Evolutionary conservation across 2,797 vertebrate species (phyloP).

Genomic region (Distichodus sexfasciatus): DNA sequence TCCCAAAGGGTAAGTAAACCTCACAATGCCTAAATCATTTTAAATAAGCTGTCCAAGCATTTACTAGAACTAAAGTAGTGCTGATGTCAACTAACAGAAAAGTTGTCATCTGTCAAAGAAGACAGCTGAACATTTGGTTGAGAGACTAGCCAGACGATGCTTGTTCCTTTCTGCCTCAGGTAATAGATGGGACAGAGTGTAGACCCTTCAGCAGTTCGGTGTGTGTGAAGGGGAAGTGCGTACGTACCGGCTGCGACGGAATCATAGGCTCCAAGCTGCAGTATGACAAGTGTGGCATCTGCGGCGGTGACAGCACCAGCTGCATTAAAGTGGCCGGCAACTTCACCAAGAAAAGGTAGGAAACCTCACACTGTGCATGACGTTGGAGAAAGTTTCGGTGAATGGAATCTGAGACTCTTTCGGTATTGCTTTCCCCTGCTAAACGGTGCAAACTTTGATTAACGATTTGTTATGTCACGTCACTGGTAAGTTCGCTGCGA

Average conservation of each 20-base stretch:
- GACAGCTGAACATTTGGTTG: not conserved
- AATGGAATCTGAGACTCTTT: too few relatives aligned
- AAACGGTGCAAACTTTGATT: too few relatives aligned
- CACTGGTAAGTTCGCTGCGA: too few relatives aligned
- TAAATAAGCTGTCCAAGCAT: not conserved
- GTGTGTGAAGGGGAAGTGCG: slow-evolving; percentile 91
- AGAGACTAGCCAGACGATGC: not conserved
- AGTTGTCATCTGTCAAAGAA: not conserved
- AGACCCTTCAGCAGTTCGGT: slow-evolving; percentile 92
- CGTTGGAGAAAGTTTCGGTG: too few relatives aligned
- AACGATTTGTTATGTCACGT: too few relatives aligned
- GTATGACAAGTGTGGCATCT: slow-evolving; percentile 92
- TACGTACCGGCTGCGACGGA: slow-evolving; percentile 90
- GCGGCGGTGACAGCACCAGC: slow-evolving; percentile 90
- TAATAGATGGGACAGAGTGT: slow-evolving; percentile 86
- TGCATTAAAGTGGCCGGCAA: slow-evolving; percentile 89
- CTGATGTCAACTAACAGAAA: not conserved
- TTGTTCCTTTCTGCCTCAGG: too few relatives aligned
- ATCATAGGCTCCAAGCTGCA: slow-evolving; percentile 97
- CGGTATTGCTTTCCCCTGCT: too few relatives aligned
- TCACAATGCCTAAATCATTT: too few relatives aligned
- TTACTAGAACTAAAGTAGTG: not conserved
- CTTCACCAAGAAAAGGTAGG: slow-evolving; percentile 93
- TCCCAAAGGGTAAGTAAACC: slow-evolving; percentile 89
- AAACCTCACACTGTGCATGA: not conserved